A percentile compares a stretch with the other conserved stretches of the same genome.
Conservation (phyloP, 2,797 vertebrate genomes). For the Lagodon rhomboides region DNA sequence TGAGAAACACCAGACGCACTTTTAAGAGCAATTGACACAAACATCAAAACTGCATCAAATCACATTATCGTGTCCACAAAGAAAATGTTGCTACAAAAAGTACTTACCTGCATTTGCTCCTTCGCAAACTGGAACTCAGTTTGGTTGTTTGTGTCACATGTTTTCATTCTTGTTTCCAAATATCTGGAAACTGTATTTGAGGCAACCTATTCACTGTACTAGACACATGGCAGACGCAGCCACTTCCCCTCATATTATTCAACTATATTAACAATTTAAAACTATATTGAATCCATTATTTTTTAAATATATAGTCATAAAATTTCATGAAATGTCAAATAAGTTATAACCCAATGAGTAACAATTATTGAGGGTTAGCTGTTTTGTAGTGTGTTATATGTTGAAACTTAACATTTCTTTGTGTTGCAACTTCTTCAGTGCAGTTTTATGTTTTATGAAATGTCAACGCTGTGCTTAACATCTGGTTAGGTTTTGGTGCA, state of each 20-base stretch:
- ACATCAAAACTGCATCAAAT: constrained; percentile 6
- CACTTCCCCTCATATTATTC: background rate
- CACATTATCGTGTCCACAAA: background rate
- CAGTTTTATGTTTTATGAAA: no score
- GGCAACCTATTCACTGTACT: background rate
- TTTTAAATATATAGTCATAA: background rate
- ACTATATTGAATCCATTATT: background rate
- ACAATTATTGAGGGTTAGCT: background rate
- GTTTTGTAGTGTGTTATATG: no score
- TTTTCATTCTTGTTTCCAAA: background rate
- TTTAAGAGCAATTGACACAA: constrained; percentile 1
- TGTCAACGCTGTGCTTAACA: no score
- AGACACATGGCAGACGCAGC: background rate
- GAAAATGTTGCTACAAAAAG: background rate
- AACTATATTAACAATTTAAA: background rate
- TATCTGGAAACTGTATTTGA: background rate
- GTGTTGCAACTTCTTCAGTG: no score
- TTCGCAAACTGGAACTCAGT: background rate
- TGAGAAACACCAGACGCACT: background rate
- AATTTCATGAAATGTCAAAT: no score
- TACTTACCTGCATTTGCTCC: background rate
- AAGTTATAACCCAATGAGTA: no score
- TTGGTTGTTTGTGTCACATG: background rate
- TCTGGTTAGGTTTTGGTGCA: no score
- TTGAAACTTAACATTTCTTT: no score